Evolutionary conservation across 1,140 invertebrate genomes (phyloP).

Genomic region (Idris sp.): DNA sequence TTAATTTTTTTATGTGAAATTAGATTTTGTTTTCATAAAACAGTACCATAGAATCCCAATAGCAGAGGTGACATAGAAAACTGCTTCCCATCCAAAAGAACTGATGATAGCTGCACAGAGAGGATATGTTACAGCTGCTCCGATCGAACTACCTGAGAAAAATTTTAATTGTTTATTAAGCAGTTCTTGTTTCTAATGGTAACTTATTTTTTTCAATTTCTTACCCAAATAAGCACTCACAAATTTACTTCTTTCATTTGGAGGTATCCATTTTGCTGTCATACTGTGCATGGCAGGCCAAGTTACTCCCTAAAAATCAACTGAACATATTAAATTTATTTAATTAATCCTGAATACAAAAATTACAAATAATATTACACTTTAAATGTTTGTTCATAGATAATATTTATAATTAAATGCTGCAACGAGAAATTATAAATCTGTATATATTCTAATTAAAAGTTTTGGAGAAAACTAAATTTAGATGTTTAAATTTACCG

Average conservation of each 20-base stretch:
- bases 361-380: too few species aligned
- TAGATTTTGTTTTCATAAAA: too few species aligned
- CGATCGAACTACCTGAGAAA: slow-evolving; percentile 82
- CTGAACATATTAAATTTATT: too few species aligned
- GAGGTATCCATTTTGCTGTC: slow-evolving; percentile 90
- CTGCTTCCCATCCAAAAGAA: slow-evolving; percentile 84
- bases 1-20: too few species aligned
- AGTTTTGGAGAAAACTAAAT: slow-evolving; percentile 1
- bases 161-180: slow-evolving; percentile 10
- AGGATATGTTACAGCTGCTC: slow-evolving; percentile 84
- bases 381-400: too few species aligned
- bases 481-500: slow-evolving; percentile 77
- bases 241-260: slow-evolving; percentile 87
- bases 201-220: slow-evolving; percentile 21
- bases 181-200: not conserved
- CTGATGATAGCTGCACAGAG: slow-evolving; percentile 84
- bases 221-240: slow-evolving; percentile 85
- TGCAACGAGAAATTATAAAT: too few species aligned
- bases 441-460: too few species aligned
- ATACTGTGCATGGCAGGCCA: slow-evolving; percentile 91
- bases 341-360: too few species aligned
- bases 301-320: slow-evolving; percentile 83
- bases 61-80: slow-evolving; percentile 85
- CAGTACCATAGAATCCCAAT: slow-evolving; percentile 84
- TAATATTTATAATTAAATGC: too few species aligned